Base-by-base conservation (phyloP, 2,797 vertebrate genomes). In the Carduelis carduelis region DNA sequence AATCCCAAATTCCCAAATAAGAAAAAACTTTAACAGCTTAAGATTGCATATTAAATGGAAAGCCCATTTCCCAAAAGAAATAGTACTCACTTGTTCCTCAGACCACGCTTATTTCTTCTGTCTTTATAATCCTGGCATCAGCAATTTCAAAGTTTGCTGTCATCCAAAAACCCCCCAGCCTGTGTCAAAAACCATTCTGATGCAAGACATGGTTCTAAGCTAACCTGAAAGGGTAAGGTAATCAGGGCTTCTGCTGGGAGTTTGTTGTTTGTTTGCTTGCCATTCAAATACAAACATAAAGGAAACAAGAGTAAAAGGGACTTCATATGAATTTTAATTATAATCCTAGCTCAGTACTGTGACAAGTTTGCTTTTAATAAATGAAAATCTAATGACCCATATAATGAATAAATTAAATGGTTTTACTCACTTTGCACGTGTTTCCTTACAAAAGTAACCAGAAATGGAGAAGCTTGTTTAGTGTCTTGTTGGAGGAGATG, bases 321-420 rank as follows among this genome's bases (percentile, higher is more conserved):
- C 15, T 84, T 89, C 63, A 43, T 66, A 56, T 41, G 19, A 89
- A 60, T 88, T 93, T 94, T 92, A 83, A 77, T 95, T 87, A 74
- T 56, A 90, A 61, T 80, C 76, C 52, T 56, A 85, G 24, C 52
- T 94, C 66, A 80, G 68, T 43, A 52, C n/a, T 85, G 50, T 56
- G 71, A 71, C 34, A 92, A 30, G 47, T 79, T 87, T 92, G 27
- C n/a, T 89, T 94, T 92, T 77, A 83, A 87, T 68, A 89, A 87
- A 89, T 80, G 37, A 92, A 93, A 96, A 92, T 32, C 30, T 95
- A 87, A 93, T 80, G 71, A 64, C 49, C 83, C 64, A n/a, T 39
- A 35, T 92, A 93, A 93, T 80, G 28, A 93, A 84, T 63, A 91
- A 90, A 90, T 87, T 39, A 83, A 89, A 92, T 75, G 23, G 20